Evolutionary conservation across 2,888 invertebrate genomes (phyloP), one percentile per base, ranked within the genome.

Genomic region (Corbicula japonica): DNA sequence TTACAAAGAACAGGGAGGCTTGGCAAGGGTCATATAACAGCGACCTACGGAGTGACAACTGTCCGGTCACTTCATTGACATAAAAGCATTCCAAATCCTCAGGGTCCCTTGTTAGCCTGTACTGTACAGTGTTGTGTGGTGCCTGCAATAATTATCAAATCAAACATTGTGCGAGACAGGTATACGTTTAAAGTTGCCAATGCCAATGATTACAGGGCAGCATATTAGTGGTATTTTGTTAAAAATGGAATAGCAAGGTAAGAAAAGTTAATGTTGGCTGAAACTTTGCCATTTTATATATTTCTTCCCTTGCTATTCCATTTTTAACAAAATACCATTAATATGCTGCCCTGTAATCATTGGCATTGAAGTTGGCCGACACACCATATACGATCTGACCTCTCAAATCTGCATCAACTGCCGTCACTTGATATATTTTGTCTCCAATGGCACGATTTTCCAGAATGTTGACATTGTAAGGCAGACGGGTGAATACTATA

Each of bases 51-150:
- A 88, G 83, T 10, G 84, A 82, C n/a, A 92, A 79, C 8, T 85
- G 80, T 35, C 92, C 92, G 1, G 86, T 89, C 1, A 85, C 70
- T 58, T 84, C 80, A 66, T 89, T 87, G 32, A 92, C 81, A 5
- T 78, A 26, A 80, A 92, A 92, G 81, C 91, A 92, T 50, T 85
- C 86, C 52, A 81, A 50, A 61, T 85, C 89, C 46, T 86, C 88
- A 5, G 82, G 78, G 56, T 89, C 90, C 2, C 85, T 86, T 0
- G 85, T 85, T 30, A 92, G 80, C n/a, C 76, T 70, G 73, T 91
- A 92, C 6, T 85, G 76, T 0, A 92, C 80, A 12, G 85, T 85
- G 72, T 92, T 92, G 84, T 91, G 90, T n/a, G 92, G 91, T 1
- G 87, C 83, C 91, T 91, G 84, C 0, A 88, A 87, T 54, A 18